These are phyloP conservation scores for Nasonia oneida DNA, from an alignment of 2,888 invertebrate genomes.

Conservation along the genomic window DNA sequence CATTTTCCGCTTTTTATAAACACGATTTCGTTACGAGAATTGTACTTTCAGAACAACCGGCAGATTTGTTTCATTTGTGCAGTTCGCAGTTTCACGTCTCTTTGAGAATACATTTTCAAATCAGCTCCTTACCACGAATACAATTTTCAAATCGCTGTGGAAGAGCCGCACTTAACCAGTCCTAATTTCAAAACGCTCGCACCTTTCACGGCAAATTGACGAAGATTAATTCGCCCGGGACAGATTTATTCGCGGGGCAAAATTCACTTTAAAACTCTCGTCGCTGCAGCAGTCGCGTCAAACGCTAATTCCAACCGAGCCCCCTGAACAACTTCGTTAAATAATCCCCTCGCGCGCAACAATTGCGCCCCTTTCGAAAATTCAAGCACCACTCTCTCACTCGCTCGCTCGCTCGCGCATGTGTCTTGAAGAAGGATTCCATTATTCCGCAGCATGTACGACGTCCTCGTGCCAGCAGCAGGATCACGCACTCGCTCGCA, in stretches of 20 bases:
- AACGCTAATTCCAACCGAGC: not conserved
- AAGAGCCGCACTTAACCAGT: no score
- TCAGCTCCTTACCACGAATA: no score
- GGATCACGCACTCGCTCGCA: not conserved
- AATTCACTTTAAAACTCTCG: slow-evolving; percentile 5
- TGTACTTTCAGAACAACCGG: no score
- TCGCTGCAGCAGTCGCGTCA: not conserved
- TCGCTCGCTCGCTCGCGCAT: not conserved
- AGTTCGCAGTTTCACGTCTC: no score
- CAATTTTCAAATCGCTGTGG: no score
- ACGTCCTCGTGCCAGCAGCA: not conserved
- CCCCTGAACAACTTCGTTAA: not conserved
- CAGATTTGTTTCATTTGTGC: no score
- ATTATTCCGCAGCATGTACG: not conserved
- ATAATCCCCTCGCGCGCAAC: not conserved
- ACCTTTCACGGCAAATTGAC: not conserved
- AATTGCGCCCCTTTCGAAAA: not conserved
- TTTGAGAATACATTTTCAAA: no score
- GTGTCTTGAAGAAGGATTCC: slow-evolving; percentile 7
- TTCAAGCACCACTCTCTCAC: not conserved
- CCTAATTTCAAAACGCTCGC: no score
- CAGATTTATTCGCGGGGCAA: not conserved
- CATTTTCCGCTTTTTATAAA: no score
- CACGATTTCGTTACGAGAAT: no score
- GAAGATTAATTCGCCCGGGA: not conserved